A percentile compares a stretch with the other conserved stretches of the same genome.
phyloP scores from a whole-genome alignment of 2,888 invertebrate species.

The Leptodirus hochenwartii region DNA sequence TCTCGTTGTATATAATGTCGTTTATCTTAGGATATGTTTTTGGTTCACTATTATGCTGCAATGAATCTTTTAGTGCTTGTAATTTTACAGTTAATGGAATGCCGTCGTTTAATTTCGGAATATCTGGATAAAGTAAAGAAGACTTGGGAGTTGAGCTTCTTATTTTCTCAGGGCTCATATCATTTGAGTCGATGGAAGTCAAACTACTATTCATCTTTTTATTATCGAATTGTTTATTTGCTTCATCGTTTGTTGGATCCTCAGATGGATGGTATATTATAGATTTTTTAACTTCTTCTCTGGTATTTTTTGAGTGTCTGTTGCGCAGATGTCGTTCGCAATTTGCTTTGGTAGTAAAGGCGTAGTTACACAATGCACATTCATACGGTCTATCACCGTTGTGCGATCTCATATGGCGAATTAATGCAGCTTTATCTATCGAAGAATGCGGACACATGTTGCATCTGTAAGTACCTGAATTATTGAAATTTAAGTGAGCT shows the following conservation, averaged over 20 bases:
- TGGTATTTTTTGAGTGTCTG: slow-evolving; percentile 67
- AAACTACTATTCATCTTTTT: slow-evolving; percentile 16
- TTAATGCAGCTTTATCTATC: slow-evolving; percentile 77
- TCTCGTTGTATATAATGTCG: slow-evolving; percentile 17
- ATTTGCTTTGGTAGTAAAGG: slow-evolving; percentile 94
- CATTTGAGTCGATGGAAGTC: slow-evolving; percentile 11
- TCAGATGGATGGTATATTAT: slow-evolving; percentile 78
- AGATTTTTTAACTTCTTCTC: slow-evolving; percentile 75
- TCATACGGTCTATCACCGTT: slow-evolving; percentile 92
- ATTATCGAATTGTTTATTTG: slow-evolving; percentile 39
- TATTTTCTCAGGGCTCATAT: slow-evolving; percentile 17
- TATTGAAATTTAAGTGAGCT: slow-evolving; percentile 61
- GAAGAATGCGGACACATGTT: slow-evolving; percentile 85
- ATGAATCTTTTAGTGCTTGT: slow-evolving; percentile 15
- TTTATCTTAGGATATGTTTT: slow-evolving; percentile 12
- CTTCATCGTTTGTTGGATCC: slow-evolving; percentile 62
- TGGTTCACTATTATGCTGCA: slow-evolving; percentile 1
- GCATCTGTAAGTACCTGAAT: slow-evolving; percentile 68
- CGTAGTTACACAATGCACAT: slow-evolving; percentile 87
- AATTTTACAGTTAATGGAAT: slow-evolving; percentile 8
- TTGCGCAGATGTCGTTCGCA: slow-evolving; percentile 90
- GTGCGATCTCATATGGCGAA: slow-evolving; percentile 83
- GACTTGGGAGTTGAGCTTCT: slow-evolving; percentile 22
- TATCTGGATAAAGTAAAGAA: slow-evolving; percentile 10
- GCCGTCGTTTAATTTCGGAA: slow-evolving; percentile 7